These are phyloP conservation scores for Rallus crepitans DNA, from an alignment of 2,797 vertebrate genomes.

Conservation along the genomic window DNA sequence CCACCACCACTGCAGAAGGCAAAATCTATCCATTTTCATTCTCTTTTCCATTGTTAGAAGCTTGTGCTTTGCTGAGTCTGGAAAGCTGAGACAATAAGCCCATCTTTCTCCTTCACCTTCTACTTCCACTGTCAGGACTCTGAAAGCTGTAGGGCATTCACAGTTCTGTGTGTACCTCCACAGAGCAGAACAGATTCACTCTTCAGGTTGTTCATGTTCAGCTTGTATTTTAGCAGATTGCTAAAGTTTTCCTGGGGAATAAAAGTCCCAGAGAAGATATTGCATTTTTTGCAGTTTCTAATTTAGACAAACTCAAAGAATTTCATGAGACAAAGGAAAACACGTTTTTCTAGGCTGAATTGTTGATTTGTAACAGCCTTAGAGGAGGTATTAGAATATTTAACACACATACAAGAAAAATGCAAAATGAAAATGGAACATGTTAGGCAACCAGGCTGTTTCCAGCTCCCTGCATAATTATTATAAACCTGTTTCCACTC, in stretches of 20 bases:
- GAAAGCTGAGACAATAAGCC: background rate
- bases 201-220: background rate
- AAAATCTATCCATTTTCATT: conserved; percentile 47
- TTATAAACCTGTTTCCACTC: conserved; percentile 29
- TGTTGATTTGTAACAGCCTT: background rate
- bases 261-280: background rate
- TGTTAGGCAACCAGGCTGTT: background rate
- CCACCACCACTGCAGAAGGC: conserved; percentile 38
- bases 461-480: conserved; percentile 12
- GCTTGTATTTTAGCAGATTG: background rate
- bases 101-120: background rate
- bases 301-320: background rate
- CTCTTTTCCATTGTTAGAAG: background rate
- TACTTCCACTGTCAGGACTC: background rate
- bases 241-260: background rate
- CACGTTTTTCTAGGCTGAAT: background rate
- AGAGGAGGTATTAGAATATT: background rate
- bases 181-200: background rate
- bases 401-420: background rate
- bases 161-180: background rate
- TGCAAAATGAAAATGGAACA: background rate
- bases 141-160: background rate
- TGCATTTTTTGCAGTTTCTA: background rate
- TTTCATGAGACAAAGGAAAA: background rate
- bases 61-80: background rate